Base-by-base conservation (phyloP, 2,888 invertebrate species). In the Pachliopta kotzebuea region DNA sequence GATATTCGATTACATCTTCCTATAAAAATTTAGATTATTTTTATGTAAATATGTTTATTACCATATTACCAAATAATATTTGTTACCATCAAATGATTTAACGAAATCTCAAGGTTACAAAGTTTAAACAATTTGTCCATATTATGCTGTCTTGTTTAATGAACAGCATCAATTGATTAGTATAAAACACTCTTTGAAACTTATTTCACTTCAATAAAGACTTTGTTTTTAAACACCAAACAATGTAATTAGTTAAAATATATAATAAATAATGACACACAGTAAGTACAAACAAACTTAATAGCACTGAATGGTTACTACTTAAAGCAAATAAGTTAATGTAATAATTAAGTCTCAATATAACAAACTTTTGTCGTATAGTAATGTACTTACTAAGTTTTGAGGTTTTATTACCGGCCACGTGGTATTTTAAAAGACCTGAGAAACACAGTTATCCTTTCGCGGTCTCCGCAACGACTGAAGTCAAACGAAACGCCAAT, bases 381-480 rank as follows among this genome's bases (percentile, higher is more conserved):
- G 56, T 53, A 42, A 60, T 57, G 68, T 75, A 88, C 89, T 89
- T 74, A 90, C 88, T 72, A 70, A 69, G 76, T 81, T 83, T 81
- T 77, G 49, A 79, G 79, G 80, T 79, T 79, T 72, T 72, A 66
- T 58, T 75, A 70, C 80, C 85, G 82, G 81, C 87, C 90, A 90
- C 90, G 90, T 90, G 90, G 80, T 85, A 73, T 69, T 62, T 68
- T 69, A 58, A 56, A 59, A 67, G 68, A 70, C 73, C 75, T 78
- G 74, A 68, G 70, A 72, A 67, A 63, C 78, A 81, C 76, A 70
- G 79, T 84, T 80, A 70, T 77, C 80, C 85, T 85, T 85, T 78
- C 88, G 86, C 79, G 74, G 70, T 81, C 80, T 78, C 73, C 76
- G 80, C 84, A 84, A 84, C 88, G 88, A 90, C 90, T 85, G 90